Evolutionary conservation across 2,797 vertebrate genomes (phyloP).

Genomic region (Podargus strigoides): DNA sequence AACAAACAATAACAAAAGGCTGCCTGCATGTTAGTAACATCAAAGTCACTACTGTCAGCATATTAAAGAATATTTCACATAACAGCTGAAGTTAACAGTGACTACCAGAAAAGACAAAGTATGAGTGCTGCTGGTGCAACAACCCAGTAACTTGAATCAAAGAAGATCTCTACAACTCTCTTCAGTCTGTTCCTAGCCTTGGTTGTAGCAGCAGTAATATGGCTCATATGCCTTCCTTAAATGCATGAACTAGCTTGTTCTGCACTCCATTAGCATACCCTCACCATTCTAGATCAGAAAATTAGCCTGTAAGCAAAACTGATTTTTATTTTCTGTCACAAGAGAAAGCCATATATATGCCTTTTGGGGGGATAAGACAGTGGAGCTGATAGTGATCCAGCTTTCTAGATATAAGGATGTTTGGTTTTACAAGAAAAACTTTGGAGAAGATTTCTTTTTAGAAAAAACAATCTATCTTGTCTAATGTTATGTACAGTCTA

Average conservation of each 20-base stretch:
- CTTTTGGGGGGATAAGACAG: background rate
- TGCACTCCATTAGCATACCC: rapidly evolving
- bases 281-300: background rate
- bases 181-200: background rate
- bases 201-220: background rate
- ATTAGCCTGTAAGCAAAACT: background rate
- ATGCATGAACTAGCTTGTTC: background rate
- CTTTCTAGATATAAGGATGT: background rate
- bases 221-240: background rate
- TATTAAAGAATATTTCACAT: background rate
- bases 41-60: background rate
- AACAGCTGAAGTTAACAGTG: background rate
- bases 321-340: background rate
- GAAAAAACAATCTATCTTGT: background rate
- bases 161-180: background rate
- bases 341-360: background rate
- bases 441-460: background rate
- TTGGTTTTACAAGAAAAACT: background rate
- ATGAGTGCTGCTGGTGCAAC: background rate
- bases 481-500: background rate
- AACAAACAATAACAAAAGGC: background rate
- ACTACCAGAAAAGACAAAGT: background rate
- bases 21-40: background rate
- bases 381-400: background rate
- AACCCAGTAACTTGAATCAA: background rate